Base-by-base conservation (phyloP, 2,113 vertebrate species). In the Onychorhynchus coronatus region DNA sequence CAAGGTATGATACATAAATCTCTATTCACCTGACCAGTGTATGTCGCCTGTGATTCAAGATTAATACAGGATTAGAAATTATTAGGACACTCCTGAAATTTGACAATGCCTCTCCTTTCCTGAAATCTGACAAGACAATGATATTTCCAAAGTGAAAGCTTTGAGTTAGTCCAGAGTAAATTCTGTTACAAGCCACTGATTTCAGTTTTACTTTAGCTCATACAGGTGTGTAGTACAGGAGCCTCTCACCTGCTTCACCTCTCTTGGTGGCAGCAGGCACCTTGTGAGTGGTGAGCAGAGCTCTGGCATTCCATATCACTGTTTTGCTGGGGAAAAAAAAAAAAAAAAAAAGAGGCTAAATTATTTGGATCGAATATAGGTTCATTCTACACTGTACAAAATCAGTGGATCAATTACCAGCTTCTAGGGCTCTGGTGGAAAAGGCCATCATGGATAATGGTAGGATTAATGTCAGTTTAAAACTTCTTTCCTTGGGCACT, bases 301-400 rank as follows among this genome's bases (percentile, higher is more conserved):
- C 27, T 12, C 63, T 42, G 22, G 0, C 5, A 0, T 23, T 56
- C 52, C 18, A 2, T 2, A 1, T 7, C n/a, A 3, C 58, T 19
- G 19, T 7, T 66, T 4, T 42, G 2, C 5, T 10, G 8, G 17
- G 14, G 2, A 4, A 33, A 44, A 23, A 46, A 56, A 39, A 4
- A 12, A 13, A 16, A 37, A 46, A 56, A 39, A 4, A 12, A 13
- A 16, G 33, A 23, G 4, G 22, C 15, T 37, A 17, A 50, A 44
- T n/a, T 3, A 8, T 31, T 20, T 44, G 31, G 28, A 39, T 68
- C n/a, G 63, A 73, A 44, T 28, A 14, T 1, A 44, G 15, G 10
- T 37, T 88, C 12, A 24, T 56, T 56, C 62, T 56, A 13, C 5
- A 1, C 4, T 39, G 14, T 37, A 18, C 39, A 20, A 62, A 72